Conservation (phyloP, 2,113 vertebrate species). For the Pholis gunnellus region DNA sequence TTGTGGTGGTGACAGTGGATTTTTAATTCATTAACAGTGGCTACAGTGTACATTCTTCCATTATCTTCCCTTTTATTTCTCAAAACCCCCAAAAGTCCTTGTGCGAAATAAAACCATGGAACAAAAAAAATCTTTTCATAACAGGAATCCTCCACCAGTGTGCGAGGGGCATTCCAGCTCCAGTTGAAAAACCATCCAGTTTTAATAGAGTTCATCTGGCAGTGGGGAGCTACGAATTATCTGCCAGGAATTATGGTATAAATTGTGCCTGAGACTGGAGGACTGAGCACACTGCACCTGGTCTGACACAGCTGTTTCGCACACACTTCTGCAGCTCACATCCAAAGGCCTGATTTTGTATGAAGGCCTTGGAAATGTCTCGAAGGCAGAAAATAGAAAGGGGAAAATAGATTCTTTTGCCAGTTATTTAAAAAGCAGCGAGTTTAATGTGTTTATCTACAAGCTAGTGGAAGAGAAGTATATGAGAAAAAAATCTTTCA, state of each 20-base stretch:
- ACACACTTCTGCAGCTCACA: slow-evolving; percentile 75
- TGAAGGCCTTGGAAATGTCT: slow-evolving; percentile 41
- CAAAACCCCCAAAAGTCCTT: slow-evolving; percentile 34
- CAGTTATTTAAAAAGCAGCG: slow-evolving; percentile 31
- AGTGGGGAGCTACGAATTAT: slow-evolving; percentile 79
- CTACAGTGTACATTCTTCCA: slow-evolving; percentile 23
- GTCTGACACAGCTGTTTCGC: slow-evolving; percentile 85
- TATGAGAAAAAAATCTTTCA: not conserved
- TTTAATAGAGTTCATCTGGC: slow-evolving; percentile 90
- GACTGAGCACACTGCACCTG: slow-evolving; percentile 86
- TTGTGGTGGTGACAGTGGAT: slow-evolving; percentile 33
- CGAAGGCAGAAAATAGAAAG: slow-evolving; percentile 40
- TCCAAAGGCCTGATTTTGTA: slow-evolving; percentile 78
- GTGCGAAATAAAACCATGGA: slow-evolving; percentile 32
- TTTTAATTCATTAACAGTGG: slow-evolving; percentile 44
- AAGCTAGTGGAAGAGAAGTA: not conserved
- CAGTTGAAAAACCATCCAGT: slow-evolving; percentile 74
- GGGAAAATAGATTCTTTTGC: slow-evolving; percentile 14
- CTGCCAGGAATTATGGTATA: slow-evolving; percentile 87
- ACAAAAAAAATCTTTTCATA: slow-evolving; percentile 49
- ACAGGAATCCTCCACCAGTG: slow-evolving; percentile 61
- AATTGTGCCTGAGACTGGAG: slow-evolving; percentile 86
- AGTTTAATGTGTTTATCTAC: slow-evolving; percentile 38
- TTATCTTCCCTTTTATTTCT: slow-evolving; percentile 28
- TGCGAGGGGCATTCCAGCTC: slow-evolving; percentile 41